A percentile compares a stretch with the other conserved stretches of the same genome.
Evolutionary conservation across 2,888 invertebrate genomes (phyloP).

Genomic region (Acleris cristana): DNA sequence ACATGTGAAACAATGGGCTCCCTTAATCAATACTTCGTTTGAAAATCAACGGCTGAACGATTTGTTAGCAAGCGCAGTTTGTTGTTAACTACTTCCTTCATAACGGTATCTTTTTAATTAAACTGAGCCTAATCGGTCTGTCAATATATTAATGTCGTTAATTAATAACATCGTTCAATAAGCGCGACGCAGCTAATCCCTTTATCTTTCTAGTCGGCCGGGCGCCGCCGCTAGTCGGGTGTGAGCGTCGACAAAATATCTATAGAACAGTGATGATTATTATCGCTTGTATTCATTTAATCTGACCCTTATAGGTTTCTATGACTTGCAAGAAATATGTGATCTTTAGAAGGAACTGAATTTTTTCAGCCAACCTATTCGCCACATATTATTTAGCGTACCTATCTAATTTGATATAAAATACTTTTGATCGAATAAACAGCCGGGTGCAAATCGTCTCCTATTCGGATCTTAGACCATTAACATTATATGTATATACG

Average conservation of each 20-base stretch:
- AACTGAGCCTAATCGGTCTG: background rate
- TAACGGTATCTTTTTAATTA: background rate
- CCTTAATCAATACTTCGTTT: background rate
- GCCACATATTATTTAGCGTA: no score
- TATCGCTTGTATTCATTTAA: conserved; percentile 47
- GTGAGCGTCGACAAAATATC: conserved; percentile 44
- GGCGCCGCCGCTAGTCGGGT: conserved; percentile 36
- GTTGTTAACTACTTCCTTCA: background rate
- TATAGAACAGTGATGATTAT: conserved; percentile 56
- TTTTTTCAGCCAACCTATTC: no score
- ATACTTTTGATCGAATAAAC: no score
- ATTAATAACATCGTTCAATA: conserved; percentile 21
- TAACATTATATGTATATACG: no score
- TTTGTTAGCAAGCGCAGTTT: background rate
- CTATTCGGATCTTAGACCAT: no score
- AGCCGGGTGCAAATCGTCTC: no score
- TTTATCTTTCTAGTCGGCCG: conserved; percentile 60
- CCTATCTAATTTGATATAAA: no score
- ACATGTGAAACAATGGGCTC: no score
- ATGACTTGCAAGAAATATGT: conserved; percentile 30
- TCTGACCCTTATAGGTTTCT: conserved; percentile 25
- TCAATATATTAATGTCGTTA: background rate
- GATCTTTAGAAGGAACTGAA: conserved; percentile 4
- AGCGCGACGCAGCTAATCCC: conserved; percentile 36
- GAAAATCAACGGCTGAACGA: no score